Evolutionary conservation across 2,888 invertebrate species (phyloP), one percentile per base, ranked within the genome.

Genomic region (Orthonevra nobilis): DNA sequence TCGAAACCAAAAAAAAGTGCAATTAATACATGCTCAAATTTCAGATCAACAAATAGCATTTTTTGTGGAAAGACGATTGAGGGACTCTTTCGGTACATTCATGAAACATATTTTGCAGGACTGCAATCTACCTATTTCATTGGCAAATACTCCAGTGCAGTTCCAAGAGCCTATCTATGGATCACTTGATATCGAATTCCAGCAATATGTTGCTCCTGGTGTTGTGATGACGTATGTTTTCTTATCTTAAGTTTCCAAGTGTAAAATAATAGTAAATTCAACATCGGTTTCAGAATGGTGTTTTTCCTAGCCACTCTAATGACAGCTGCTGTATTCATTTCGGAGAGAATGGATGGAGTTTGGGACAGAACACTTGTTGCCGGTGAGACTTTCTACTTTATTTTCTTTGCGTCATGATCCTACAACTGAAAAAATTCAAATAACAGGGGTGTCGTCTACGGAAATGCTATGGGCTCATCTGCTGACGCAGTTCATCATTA

Each of bases 331-430:
- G 92, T 95, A 15, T 93, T 96, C 85, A 94, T 96, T 79, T 90
- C 93, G 0, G 96, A 96, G 86, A 92, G 94, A 28, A 90, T 92
- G 83, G 95, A 96, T 86, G 96, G 97, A 2, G 92, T 97, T 79
- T 94, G 97, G 93, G 95, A 97, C 86, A 90, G 97, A 72, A 95
- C 94, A 64, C 91, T 95, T 0, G 95, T 96, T 3, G 95, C 97
- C 81, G 96, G 84, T 82, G 38, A 69, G 34, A n/a, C n/a, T n/a
- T n/a, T n/a, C n/a, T n/a, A n/a, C n/a, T n/a, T n/a, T n/a, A n/a
- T n/a, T n/a, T n/a, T 30, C 17, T 7, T 26, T 10, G 32, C 17
- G 20, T 4, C 3, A n/a, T 32, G 9, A 42, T n/a, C n/a, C n/a
- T n/a, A 23, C 32, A 10, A 14, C 17, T 23, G 10, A 28, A 32